Base-by-base conservation (phyloP, 2,888 invertebrate genomes). In the Opisthograptis luteolata region DNA sequence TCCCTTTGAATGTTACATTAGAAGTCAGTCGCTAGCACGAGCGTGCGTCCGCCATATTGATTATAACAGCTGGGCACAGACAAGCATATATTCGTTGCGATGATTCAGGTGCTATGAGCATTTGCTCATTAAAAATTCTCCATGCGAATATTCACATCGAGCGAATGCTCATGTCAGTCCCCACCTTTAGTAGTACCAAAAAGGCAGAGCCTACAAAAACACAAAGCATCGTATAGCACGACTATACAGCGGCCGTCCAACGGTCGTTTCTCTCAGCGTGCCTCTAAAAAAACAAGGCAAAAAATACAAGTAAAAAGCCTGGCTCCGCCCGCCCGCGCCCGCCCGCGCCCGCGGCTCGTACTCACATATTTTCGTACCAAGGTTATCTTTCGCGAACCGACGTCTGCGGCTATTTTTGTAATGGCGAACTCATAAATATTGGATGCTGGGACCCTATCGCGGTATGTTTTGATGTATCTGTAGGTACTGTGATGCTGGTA, bases 291-390 rank as follows among this genome's bases (percentile, higher is more conserved):
- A 67, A 62, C 49, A 48, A 62, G 55, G 49, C 58, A 66, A 64
- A 66, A 70, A 71, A 67, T 57, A 51, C 19, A 49, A 58, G 55
- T 60, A 70, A 68, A 65, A 70, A 68, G 60, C 49, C 53, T 19
- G 51, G 8, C 48, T 49, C 53, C 43, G 55, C 55, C 59, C 55
- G 58, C 50, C 43, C 12, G 32, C 50, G 12, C 22, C 51, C 43
- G 43, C 51, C 45, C 40, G 37, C 50, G 49, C 47, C 60, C 32
- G 25, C 14, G 19, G 3, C 41, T 40, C 43, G 63, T 66, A 75
- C 65, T 58, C 68, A 69, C 76, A 72, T 72, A 79, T 76, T 76
- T 75, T 65, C 66, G 68, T 68, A 69, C 70, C 77, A 78, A 79
- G 79, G 79, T 73, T 79, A 72, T 67, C 66, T 76, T 76, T 79